Evolutionary conservation across 1,140 invertebrate species (phyloP).

Genomic region (Orius insidiosus): DNA sequence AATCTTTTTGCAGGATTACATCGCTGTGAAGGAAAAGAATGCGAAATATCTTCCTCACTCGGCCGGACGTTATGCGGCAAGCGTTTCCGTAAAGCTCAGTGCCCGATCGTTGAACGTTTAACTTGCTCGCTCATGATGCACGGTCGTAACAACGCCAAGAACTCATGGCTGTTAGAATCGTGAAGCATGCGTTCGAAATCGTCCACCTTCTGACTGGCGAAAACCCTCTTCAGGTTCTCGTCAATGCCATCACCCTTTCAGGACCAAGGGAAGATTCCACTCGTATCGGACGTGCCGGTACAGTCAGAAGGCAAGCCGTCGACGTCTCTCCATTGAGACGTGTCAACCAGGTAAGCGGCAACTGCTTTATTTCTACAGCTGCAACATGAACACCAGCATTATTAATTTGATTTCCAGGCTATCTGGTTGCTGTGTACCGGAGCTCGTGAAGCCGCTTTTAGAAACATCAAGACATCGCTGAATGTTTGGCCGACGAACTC

Average conservation of each 20-base stretch:
- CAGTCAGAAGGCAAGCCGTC: slow-evolving; percentile 96
- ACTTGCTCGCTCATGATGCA: slow-evolving; percentile 99
- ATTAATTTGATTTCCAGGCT: too few species aligned
- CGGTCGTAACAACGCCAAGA: slow-evolving; percentile 98
- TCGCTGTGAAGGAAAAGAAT: slow-evolving; percentile 97
- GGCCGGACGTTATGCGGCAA: slow-evolving; percentile 97
- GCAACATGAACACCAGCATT: too few species aligned
- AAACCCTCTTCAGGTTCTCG: slow-evolving; percentile 80
- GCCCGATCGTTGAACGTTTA: slow-evolving; percentile 96
- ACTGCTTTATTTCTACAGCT: too few species aligned
- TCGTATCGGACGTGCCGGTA: slow-evolving; percentile 98
- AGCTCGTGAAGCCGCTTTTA: slow-evolving; percentile 95
- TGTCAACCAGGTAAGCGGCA: slow-evolving; percentile 63
- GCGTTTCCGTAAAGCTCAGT: slow-evolving; percentile 96
- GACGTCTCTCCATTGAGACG: slow-evolving; percentile 95
- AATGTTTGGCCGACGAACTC: slow-evolving; percentile 98
- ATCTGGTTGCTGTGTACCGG: slow-evolving; percentile 98
- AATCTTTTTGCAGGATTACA: slow-evolving; percentile 71
- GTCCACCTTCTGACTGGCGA: slow-evolving; percentile 96
- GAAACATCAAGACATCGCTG: slow-evolving; percentile 99
- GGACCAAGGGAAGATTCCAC: slow-evolving; percentile 99
- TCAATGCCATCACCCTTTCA: slow-evolving; percentile 97
- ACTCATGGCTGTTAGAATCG: slow-evolving; percentile 94
- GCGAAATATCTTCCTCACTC: slow-evolving; percentile 97
- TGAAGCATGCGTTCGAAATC: slow-evolving; percentile 98